Percentiles rank a stretch among this genome's conserved stretches.
These are phyloP conservation scores for Ophion slaviceki DNA, from an alignment of 2,888 invertebrate genomes.

Conservation along the genomic window DNA sequence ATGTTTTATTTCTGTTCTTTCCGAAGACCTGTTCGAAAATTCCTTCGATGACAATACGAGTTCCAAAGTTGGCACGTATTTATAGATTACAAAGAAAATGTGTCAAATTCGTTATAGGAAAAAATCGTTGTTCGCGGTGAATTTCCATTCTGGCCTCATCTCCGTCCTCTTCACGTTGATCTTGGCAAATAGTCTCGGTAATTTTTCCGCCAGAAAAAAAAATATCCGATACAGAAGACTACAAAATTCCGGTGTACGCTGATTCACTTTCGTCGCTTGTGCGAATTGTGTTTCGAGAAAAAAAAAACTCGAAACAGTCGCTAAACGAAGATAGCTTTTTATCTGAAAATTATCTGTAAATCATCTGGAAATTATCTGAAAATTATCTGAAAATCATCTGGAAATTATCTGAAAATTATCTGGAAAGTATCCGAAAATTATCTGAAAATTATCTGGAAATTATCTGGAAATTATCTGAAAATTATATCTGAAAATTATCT, in stretches of 20 bases:
- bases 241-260: background rate
- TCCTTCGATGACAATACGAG: conserved; percentile 48
- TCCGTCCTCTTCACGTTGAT: background rate
- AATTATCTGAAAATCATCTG: no score
- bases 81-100: background rate
- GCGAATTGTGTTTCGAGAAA: background rate
- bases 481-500: no score
- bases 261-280: background rate
- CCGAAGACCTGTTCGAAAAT: conserved; percentile 1
- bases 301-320: conserved; percentile 7
- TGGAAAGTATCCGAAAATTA: no score
- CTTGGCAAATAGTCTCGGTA: background rate
- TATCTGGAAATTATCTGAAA: no score
- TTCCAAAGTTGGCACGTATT: background rate
- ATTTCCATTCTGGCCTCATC: no score
- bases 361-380: no score
- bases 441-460: no score
- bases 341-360: no score
- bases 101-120: no score
- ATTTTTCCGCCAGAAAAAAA: background rate
- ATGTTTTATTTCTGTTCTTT: conserved; percentile 5
- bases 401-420: no score
- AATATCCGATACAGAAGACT: background rate
- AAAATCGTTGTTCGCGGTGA: no score
- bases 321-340: conserved; percentile 5